Evolutionary conservation across 2,113 vertebrate genomes (phyloP).

Genomic region (Zosterops borbonicus): DNA sequence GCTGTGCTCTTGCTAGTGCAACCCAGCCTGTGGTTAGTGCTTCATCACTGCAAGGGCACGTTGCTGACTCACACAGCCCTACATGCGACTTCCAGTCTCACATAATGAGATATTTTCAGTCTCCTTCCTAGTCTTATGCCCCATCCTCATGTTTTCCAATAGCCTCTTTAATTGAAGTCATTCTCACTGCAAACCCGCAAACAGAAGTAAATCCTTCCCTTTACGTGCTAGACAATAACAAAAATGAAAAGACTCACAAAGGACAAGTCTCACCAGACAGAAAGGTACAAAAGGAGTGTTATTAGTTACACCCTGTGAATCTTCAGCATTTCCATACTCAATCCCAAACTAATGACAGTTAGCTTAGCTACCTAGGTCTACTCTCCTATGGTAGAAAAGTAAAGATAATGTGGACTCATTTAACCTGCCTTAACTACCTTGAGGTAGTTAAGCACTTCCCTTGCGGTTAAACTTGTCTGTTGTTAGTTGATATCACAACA

Average conservation of each 20-base stretch:
- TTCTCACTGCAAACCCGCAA: background rate
- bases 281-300: background rate
- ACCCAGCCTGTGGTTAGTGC: conserved; percentile 4
- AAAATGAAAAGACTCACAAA: background rate
- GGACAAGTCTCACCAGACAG: background rate
- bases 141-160: background rate
- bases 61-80: conserved; percentile 12
- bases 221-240: background rate
- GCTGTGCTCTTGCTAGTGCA: background rate
- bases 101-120: conserved; percentile 2
- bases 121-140: background rate
- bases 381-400: background rate
- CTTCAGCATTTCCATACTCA: background rate
- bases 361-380: background rate
- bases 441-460: background rate
- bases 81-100: conserved; percentile 3
- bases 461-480: background rate
- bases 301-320: background rate
- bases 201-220: background rate
- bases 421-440: background rate
- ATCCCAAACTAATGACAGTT: background rate
- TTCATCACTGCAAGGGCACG: background rate
- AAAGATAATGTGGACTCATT: background rate
- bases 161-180: background rate
- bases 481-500: background rate